These are phyloP conservation scores for Pogona vitticeps DNA, from an alignment of 2,113 vertebrate species.

Conservation along the genomic window DNA sequence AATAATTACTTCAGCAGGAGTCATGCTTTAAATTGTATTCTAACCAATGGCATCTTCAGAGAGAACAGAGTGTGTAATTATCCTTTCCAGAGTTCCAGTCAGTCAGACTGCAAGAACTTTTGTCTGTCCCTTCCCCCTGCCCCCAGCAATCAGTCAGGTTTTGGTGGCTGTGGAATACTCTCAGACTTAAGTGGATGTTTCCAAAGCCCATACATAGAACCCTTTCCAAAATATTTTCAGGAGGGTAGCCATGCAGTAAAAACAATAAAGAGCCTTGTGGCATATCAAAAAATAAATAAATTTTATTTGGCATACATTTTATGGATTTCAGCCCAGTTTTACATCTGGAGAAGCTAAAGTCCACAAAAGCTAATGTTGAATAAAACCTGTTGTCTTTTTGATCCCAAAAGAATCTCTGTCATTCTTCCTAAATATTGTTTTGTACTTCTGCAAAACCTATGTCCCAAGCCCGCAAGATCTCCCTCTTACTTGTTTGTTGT, in stretches of 20 bases:
- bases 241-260: no score
- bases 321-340: no score
- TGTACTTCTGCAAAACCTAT: not conserved
- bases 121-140: not conserved
- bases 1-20: not conserved
- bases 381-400: no score
- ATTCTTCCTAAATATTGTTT: not conserved
- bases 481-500: not conserved
- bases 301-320: no score
- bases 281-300: no score
- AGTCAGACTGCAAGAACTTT: not conserved
- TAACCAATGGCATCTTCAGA: not conserved
- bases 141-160: no score
- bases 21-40: not conserved
- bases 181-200: not conserved
- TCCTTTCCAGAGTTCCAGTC: not conserved
- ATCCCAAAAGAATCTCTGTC: no score
- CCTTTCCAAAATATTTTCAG: not conserved
- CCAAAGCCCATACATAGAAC: not conserved
- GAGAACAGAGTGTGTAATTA: not conserved
- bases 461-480: not conserved
- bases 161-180: not conserved
- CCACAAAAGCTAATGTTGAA: no score
- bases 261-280: no score
- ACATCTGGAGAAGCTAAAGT: no score